phyloP scores from a whole-genome alignment of 23 tunicate genomes.

The Phallusia fumigata region DNA sequence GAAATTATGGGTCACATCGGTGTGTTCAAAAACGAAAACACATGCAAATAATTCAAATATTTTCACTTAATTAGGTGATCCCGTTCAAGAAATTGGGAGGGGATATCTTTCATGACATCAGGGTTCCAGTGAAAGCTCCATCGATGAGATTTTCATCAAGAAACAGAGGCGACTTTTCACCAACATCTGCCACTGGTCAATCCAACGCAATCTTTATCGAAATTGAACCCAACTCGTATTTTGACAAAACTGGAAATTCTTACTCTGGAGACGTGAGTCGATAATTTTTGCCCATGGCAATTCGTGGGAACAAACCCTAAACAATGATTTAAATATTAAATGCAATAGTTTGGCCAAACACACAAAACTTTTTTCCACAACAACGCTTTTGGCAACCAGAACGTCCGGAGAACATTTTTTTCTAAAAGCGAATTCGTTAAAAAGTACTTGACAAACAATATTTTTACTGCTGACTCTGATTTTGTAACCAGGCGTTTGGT shows the following conservation, averaged over 20 bases:
- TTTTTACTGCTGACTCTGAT: not conserved
- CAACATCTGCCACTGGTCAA: conserved; percentile 8
- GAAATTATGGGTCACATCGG: too few relatives aligned
- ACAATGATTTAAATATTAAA: too few relatives aligned
- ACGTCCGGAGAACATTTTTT: too few relatives aligned
- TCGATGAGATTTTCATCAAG: conserved; percentile 13
- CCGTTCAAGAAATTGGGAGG: conserved; percentile 67
- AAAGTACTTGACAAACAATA: too few relatives aligned
- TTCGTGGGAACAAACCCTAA: too few relatives aligned
- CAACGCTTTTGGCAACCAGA: too few relatives aligned
- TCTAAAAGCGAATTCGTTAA: too few relatives aligned
- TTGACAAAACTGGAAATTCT: conserved; percentile 40
- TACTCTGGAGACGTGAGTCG: conserved; percentile 35
- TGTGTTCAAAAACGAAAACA: too few relatives aligned
- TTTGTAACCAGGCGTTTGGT: not conserved
- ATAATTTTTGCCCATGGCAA: not conserved
- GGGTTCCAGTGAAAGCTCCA: conserved; percentile 39
- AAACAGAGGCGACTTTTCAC: conserved; percentile 1
- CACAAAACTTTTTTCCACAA: too few relatives aligned
- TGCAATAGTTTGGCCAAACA: too few relatives aligned
- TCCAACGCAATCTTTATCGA: conserved; percentile 15
- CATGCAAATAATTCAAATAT: too few relatives aligned
- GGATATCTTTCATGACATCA: conserved; percentile 43
- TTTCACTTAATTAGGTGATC: conserved; percentile 23
- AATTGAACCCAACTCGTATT: conserved; percentile 48